These are phyloP conservation scores for Philypnodon macrostomus DNA, from an alignment of 2,797 vertebrate species.

Conservation along the genomic window DNA sequence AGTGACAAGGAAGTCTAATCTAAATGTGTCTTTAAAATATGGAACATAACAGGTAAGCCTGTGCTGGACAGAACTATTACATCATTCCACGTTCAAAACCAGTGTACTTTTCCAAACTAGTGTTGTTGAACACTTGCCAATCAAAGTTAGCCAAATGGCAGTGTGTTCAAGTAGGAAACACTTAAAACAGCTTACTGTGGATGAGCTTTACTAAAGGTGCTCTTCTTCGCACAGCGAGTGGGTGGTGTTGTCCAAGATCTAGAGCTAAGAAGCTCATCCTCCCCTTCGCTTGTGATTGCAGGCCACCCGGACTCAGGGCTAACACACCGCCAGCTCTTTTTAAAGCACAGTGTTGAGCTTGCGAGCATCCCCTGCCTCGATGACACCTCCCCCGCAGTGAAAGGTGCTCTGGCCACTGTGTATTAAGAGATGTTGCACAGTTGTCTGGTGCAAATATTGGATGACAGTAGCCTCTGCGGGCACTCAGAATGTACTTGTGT, in stretches of 20 bases:
- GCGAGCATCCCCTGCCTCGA: slow-evolving; percentile 36
- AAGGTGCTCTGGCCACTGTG: slow-evolving; percentile 25
- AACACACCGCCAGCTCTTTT: slow-evolving; percentile 39
- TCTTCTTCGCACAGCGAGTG: slow-evolving; percentile 41
- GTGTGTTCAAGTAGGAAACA: slow-evolving; percentile 25
- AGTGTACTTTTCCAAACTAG: slow-evolving; percentile 7
- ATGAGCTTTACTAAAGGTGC: slow-evolving; percentile 49
- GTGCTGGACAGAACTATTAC: background rate
- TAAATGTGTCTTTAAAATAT: background rate
- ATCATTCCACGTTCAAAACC: slow-evolving; percentile 1
- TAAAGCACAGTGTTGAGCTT: slow-evolving; percentile 42
- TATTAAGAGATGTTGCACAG: slow-evolving; percentile 28
- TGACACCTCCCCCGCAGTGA: slow-evolving; percentile 44
- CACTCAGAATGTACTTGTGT: too few relatives aligned
- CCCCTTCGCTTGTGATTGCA: slow-evolving; percentile 34
- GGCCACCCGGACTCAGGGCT: slow-evolving; percentile 39
- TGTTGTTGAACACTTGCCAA: slow-evolving; percentile 12
- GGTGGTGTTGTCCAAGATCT: slow-evolving; percentile 49
- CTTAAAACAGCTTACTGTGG: slow-evolving; percentile 26
- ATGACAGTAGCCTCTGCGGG: slow-evolving; percentile 31
- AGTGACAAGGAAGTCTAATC: too few relatives aligned
- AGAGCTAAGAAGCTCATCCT: slow-evolving; percentile 40
- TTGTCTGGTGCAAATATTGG: slow-evolving; percentile 33
- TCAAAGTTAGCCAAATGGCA: slow-evolving; percentile 18
- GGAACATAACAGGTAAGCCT: background rate